Evolutionary conservation across 1,140 invertebrate genomes (phyloP).

Genomic region (Asbolus verrucosus): DNA sequence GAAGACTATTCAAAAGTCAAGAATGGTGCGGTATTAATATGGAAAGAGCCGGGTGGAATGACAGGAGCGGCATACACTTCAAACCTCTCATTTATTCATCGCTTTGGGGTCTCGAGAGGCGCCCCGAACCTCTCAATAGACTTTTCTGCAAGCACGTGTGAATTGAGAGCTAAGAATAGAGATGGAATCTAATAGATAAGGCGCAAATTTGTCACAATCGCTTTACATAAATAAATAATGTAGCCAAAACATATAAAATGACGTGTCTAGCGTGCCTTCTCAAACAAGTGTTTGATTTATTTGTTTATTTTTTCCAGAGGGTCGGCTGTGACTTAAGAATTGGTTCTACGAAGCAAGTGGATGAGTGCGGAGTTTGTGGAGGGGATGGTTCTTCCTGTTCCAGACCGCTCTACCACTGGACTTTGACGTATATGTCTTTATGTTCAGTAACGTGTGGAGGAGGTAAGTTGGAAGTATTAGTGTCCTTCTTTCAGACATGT

Average conservation of each 20-base stretch:
- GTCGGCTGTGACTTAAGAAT: slow-evolving; percentile 92
- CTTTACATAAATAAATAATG: slow-evolving; percentile 36
- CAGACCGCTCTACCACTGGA: slow-evolving; percentile 85
- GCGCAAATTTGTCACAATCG: slow-evolving; percentile 33
- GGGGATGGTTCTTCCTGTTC: slow-evolving; percentile 87
- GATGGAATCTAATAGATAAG: slow-evolving; percentile 37
- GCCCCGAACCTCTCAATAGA: slow-evolving; percentile 16
- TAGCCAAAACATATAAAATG: slow-evolving; percentile 17
- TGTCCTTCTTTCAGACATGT: no score
- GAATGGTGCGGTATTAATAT: slow-evolving; percentile 28
- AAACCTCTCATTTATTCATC: slow-evolving; percentile 53
- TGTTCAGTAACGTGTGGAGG: slow-evolving; percentile 93
- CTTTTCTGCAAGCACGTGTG: slow-evolving; percentile 33
- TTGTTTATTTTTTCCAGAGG: slow-evolving; percentile 74
- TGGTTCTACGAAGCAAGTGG: slow-evolving; percentile 85
- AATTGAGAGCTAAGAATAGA: slow-evolving; percentile 25
- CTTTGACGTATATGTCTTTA: slow-evolving; percentile 80
- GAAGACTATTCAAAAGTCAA: slow-evolving; percentile 21
- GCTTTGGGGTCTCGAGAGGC: slow-evolving; percentile 29
- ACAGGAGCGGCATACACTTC: slow-evolving; percentile 44
- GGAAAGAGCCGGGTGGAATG: slow-evolving; percentile 41
- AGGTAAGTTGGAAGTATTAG: slow-evolving; percentile 72
- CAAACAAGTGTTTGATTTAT: slow-evolving; percentile 32
- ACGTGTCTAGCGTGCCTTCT: slow-evolving; percentile 2
- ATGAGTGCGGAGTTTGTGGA: slow-evolving; percentile 90